Evolutionary conservation across 2,888 invertebrate genomes (phyloP).

Genomic region (Eristalis tenax): DNA sequence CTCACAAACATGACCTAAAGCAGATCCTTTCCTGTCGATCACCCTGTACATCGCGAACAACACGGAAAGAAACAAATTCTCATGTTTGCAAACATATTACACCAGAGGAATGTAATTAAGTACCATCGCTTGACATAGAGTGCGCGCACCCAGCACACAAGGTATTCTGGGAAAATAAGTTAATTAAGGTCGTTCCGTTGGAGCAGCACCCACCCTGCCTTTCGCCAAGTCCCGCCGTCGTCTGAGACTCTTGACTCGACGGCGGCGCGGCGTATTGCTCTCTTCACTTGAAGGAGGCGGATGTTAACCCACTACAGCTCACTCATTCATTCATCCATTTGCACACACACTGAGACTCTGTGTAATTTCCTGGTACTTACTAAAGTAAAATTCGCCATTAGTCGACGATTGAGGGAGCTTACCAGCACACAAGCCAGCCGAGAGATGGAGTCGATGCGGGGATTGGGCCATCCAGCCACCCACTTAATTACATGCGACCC

Average conservation of each 20-base stretch:
- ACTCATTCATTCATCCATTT: constrained; percentile 64
- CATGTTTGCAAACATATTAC: constrained; percentile 36
- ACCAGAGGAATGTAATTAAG: constrained; percentile 50
- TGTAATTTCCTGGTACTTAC: constrained; percentile 63
- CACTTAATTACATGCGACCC: constrained; percentile 70
- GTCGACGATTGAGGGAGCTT: constrained; percentile 46
- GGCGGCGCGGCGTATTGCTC: neutral
- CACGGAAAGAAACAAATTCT: constrained; percentile 29
- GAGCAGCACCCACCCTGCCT: neutral
- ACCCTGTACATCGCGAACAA: constrained; percentile 22
- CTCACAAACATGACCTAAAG: neutral
- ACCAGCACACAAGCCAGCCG: neutral
- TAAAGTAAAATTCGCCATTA: constrained; percentile 60
- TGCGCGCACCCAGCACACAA: neutral
- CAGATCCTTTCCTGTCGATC: constrained; percentile 11
- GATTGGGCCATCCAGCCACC: constrained; percentile 37
- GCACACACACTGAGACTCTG: constrained; percentile 5
- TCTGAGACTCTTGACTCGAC: no score
- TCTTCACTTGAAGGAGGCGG: constrained; percentile 22
- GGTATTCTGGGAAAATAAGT: constrained; percentile 58
- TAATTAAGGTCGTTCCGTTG: constrained; percentile 60
- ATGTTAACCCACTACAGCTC: constrained; percentile 59
- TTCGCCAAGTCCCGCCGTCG: no score
- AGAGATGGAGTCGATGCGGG: neutral
- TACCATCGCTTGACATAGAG: constrained; percentile 45